phyloP scores from a whole-genome alignment of 2,888 invertebrate genomes.

The Magallana nippona region DNA sequence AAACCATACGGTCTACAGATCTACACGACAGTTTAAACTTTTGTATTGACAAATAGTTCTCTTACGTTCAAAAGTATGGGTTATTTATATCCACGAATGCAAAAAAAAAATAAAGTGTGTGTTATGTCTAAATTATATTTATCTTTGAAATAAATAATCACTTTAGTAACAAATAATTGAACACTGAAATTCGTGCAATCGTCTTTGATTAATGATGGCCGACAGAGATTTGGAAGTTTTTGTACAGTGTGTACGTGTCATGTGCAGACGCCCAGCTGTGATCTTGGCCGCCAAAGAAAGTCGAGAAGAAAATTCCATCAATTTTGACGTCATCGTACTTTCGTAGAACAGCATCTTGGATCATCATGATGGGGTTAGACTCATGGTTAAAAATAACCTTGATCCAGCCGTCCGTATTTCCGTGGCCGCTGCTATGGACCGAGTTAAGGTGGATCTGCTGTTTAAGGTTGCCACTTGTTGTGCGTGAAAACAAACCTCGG shows the following conservation, averaged over 20 bases:
- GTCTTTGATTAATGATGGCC: neutral
- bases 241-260: slow-evolving; percentile 66
- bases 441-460: slow-evolving; percentile 66
- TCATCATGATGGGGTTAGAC: slow-evolving; percentile 47
- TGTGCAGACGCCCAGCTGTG: slow-evolving; percentile 60
- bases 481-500: slow-evolving; percentile 1
- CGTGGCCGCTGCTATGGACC: slow-evolving; percentile 40
- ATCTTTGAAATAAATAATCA: too few relatives aligned
- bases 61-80: too few relatives aligned
- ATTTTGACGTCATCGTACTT: slow-evolving; percentile 54
- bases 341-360: slow-evolving; percentile 58
- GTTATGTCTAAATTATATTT: too few relatives aligned
- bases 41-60: too few relatives aligned
- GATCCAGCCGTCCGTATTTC: slow-evolving; percentile 59
- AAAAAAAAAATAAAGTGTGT: too few relatives aligned
- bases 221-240: slow-evolving; percentile 58
- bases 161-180: neutral
- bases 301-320: slow-evolving; percentile 67
- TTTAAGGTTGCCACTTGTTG: slow-evolving; percentile 60
- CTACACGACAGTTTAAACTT: too few relatives aligned
- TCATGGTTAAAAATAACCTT: slow-evolving; percentile 60
- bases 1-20: too few relatives aligned
- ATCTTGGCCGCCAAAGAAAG: slow-evolving; percentile 67
- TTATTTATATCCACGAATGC: too few relatives aligned
- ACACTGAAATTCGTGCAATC: neutral